Evolutionary conservation across 2,113 vertebrate genomes (phyloP).

Genomic region (Rattus rattus): DNA sequence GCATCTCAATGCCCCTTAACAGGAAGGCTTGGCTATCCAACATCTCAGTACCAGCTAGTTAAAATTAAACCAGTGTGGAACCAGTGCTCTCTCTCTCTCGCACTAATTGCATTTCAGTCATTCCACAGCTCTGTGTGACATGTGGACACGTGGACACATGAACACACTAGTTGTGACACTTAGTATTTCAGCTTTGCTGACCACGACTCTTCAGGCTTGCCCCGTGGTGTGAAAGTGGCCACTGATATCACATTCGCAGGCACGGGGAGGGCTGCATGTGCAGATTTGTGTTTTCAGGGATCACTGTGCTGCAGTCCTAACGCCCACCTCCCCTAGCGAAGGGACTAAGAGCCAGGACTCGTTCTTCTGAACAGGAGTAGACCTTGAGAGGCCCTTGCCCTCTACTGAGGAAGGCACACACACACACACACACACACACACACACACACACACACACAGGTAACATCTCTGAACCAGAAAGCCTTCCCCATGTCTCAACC

Average conservation of each 20-base stretch:
- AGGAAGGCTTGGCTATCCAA: not conserved
- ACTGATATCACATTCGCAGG: not conserved
- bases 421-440: no score
- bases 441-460: not conserved
- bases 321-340: no score
- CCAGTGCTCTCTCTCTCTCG: not conserved
- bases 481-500: not conserved
- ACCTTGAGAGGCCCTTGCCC: not conserved
- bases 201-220: not conserved
- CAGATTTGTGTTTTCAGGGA: not conserved
- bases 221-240: not conserved
- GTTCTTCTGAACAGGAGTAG: not conserved
- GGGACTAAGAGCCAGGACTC: not conserved
- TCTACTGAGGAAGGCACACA: not conserved
- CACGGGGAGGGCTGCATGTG: not conserved
- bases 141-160: not conserved
- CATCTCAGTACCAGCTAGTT: not conserved
- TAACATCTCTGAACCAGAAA: not conserved
- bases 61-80: not conserved
- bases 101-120: not conserved
- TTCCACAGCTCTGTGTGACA: not conserved
- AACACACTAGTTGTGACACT: not conserved
- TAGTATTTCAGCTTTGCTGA: slow-evolving; percentile 2
- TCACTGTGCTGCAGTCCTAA: not conserved
- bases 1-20: not conserved